Percentiles rank a stretch among this genome's conserved stretches.
Conservation (phyloP, 2,888 invertebrate genomes). For the Bombylius discolor region DNA sequence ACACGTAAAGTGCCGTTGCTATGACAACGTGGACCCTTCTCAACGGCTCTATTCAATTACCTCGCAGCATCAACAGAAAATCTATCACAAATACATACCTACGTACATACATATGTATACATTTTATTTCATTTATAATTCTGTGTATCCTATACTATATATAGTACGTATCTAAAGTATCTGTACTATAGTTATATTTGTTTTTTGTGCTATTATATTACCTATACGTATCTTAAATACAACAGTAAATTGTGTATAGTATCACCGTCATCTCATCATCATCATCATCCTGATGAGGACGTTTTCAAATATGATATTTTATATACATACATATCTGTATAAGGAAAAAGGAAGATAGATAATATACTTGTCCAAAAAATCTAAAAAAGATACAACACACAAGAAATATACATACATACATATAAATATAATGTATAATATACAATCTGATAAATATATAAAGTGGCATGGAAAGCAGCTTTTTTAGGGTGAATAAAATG, state of each 20-base stretch:
- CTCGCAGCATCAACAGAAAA: not conserved
- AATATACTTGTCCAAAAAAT: too few species aligned
- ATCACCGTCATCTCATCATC: too few species aligned
- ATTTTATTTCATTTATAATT: too few species aligned
- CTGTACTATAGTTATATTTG: not conserved
- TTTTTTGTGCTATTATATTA: not conserved
- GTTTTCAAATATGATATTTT: too few species aligned
- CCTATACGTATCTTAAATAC: too few species aligned
- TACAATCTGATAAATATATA: slow-evolving; percentile 1
- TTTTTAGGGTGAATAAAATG: slow-evolving; percentile 6
- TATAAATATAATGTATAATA: not conserved
- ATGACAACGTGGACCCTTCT: slow-evolving; percentile 30
- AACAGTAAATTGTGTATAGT: too few species aligned
- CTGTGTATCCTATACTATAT: too few species aligned
- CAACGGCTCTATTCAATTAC: slow-evolving; percentile 9
- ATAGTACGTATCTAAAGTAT: not conserved
- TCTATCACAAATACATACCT: not conserved
- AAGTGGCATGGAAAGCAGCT: slow-evolving; percentile 1
- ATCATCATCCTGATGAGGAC: too few species aligned
- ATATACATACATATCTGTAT: too few species aligned
- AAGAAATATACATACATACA: not conserved
- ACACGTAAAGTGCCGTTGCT: slow-evolving; percentile 36
- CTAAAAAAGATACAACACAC: too few species aligned
- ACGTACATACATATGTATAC: not conserved
- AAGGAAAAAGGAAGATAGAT: too few species aligned